These are phyloP conservation scores for Chouioia cunea DNA, from an alignment of 2,888 invertebrate species.

Conservation along the genomic window DNA sequence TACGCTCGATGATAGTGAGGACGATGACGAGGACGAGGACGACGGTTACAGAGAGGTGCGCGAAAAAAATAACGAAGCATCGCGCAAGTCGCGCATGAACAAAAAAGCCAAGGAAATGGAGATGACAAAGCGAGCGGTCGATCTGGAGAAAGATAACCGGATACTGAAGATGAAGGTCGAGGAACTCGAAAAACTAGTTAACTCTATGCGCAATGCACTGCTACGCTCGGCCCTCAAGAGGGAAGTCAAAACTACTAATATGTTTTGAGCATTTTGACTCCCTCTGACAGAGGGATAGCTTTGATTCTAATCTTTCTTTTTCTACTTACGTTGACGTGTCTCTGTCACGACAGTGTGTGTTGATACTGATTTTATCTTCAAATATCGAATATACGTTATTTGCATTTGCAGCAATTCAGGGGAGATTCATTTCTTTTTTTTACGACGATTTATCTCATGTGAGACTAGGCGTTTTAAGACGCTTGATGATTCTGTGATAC, in stretches of 20 bases:
- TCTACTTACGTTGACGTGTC: slow-evolving; percentile 1
- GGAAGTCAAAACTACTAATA: slow-evolving; percentile 44
- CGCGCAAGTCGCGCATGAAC: slow-evolving; percentile 80
- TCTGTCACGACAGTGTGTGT: slow-evolving; percentile 1
- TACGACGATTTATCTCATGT: slow-evolving; percentile 22
- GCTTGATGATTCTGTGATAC: slow-evolving; percentile 1
- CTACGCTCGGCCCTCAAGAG: slow-evolving; percentile 76
- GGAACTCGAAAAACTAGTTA: slow-evolving; percentile 78
- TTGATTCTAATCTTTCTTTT: neutral
- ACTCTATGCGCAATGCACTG: slow-evolving; percentile 75
- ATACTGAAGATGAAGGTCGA: slow-evolving; percentile 76
- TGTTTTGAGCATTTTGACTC: slow-evolving; percentile 30
- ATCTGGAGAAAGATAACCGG: slow-evolving; percentile 75
- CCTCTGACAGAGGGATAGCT: neutral
- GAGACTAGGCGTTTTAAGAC: slow-evolving; percentile 4
- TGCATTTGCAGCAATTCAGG: slow-evolving; percentile 27
- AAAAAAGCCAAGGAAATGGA: slow-evolving; percentile 75
- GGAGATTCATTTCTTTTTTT: slow-evolving; percentile 6
- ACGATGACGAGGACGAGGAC: slow-evolving; percentile 48
- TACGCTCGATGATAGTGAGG: slow-evolving; percentile 26
- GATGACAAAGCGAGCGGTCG: slow-evolving; percentile 71
- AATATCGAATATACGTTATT: neutral
- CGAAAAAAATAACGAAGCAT: slow-evolving; percentile 85
- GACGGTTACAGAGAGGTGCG: slow-evolving; percentile 78
- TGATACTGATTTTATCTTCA: slow-evolving; percentile 10